Base-by-base conservation (phyloP, 2,888 invertebrate genomes). In the Buathra laborator region DNA sequence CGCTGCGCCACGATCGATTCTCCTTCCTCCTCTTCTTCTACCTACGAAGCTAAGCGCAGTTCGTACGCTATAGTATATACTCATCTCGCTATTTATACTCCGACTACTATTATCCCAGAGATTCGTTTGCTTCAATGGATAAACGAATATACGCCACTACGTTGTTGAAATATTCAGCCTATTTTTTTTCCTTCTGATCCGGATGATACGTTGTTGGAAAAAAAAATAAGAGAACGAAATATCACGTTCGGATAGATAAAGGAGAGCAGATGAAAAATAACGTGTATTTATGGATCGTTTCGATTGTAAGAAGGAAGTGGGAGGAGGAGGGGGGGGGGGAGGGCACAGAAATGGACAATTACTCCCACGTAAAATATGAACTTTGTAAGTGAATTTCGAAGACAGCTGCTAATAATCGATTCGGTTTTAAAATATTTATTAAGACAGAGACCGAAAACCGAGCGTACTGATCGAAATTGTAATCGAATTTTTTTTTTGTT, bases 1-100 rank as follows among this genome's bases (percentile, higher is more conserved):
- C 14, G 48, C 70, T 43, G 7, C 44, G 14, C 46, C 14, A n/a
- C 56, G 64, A 84, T 86, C 86, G 80, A 84, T 86, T 77, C 46
- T 77, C 62, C 46, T 51, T 74, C 37, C 4, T 37, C 24, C 56
- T 68, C 67, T 44, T 19, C 29, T 32, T 56, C 44, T 10, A 67
- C 24, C n/a, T 16, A 24, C 29, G 29, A 29, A n/a, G 32, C 32
- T 29, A 14, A 2, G 32, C 29, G 32, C 62, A 32, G 62, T 62
- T 32, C 5, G 62, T 32, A 29, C 29, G 2, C 29, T 14, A 14
- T 29, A 24, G 19, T 10, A 19, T 56, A 24, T 56, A 19, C 56
- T 24, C 56, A 12, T 56, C 10, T 24, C 10, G 56, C 9, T 56
- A 56, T 56, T 9, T 56, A 56, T 56, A 56, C 56, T 19, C 24